These are phyloP conservation scores for Mylabris sibirica DNA, from an alignment of 2,888 invertebrate species.

Conservation along the genomic window DNA sequence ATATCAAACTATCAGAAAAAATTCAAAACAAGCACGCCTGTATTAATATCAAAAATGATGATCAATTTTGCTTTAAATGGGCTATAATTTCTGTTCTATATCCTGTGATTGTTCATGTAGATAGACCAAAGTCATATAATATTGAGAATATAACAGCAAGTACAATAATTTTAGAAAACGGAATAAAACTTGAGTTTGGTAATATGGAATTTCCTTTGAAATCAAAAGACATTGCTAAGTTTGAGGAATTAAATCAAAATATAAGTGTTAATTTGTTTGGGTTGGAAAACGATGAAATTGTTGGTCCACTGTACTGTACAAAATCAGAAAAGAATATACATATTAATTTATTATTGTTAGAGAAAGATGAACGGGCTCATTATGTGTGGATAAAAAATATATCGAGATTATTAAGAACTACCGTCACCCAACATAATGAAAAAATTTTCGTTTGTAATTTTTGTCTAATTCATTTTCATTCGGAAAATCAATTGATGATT, in stretches of 20 bases:
- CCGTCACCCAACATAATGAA: too few relatives aligned
- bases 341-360: not conserved
- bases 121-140: slow-evolving; percentile 34
- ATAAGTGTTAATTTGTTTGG: not conserved
- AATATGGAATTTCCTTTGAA: too few relatives aligned
- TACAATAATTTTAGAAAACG: too few relatives aligned
- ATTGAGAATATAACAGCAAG: not conserved
- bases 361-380: not conserved
- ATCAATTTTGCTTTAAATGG: slow-evolving; percentile 44
- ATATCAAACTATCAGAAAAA: too few relatives aligned
- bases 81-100: slow-evolving; percentile 39
- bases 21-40: too few relatives aligned
- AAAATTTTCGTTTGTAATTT: too few relatives aligned
- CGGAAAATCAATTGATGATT: slow-evolving; percentile 9
- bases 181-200: too few relatives aligned
- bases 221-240: not conserved
- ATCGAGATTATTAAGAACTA: too few relatives aligned
- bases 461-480: slow-evolving; percentile 12
- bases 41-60: slow-evolving; percentile 14
- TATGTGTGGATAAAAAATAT: slow-evolving; percentile 1
- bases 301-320: not conserved
- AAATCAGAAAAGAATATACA: not conserved
- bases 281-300: not conserved
- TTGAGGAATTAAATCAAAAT: not conserved
- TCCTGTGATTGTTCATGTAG: slow-evolving; percentile 20